Evolutionary conservation across 2,797 vertebrate species (phyloP).

Genomic region (Crax fasciolata): DNA sequence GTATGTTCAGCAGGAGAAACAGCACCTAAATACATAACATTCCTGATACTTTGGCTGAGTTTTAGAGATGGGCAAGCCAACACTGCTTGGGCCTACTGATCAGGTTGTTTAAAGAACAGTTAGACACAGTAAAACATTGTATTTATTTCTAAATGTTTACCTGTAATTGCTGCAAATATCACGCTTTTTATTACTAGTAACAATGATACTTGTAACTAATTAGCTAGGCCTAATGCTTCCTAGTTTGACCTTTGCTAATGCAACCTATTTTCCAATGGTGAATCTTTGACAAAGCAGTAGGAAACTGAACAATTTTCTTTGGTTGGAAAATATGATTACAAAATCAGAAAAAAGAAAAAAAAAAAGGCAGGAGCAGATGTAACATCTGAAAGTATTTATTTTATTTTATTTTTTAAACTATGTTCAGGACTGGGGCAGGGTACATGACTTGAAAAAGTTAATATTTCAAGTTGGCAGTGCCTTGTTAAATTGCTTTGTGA

Average conservation of each 20-base stretch:
- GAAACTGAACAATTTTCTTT: not conserved
- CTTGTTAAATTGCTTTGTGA: constrained; percentile 47
- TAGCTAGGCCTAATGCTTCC: not conserved
- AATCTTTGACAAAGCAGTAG: not conserved
- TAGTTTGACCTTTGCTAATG: not conserved
- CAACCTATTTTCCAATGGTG: not conserved
- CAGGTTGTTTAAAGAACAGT: not conserved
- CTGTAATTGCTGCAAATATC: not conserved
- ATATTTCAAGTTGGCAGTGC: constrained; percentile 47
- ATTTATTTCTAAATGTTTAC: not conserved
- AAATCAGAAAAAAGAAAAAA: not conserved
- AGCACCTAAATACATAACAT: not conserved
- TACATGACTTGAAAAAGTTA: not conserved
- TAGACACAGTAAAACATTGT: not conserved
- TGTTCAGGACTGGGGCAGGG: not conserved
- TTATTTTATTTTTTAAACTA: not conserved
- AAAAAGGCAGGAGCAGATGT: not conserved
- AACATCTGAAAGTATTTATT: not conserved
- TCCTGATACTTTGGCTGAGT: not conserved
- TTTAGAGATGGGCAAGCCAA: not conserved
- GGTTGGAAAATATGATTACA: not conserved
- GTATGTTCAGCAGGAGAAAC: not conserved
- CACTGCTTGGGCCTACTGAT: not conserved
- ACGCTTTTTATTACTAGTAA: not conserved
- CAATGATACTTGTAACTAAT: no score